phyloP scores from a whole-genome alignment of 2,888 invertebrate genomes.

The Deladenus siricidicola region DNA sequence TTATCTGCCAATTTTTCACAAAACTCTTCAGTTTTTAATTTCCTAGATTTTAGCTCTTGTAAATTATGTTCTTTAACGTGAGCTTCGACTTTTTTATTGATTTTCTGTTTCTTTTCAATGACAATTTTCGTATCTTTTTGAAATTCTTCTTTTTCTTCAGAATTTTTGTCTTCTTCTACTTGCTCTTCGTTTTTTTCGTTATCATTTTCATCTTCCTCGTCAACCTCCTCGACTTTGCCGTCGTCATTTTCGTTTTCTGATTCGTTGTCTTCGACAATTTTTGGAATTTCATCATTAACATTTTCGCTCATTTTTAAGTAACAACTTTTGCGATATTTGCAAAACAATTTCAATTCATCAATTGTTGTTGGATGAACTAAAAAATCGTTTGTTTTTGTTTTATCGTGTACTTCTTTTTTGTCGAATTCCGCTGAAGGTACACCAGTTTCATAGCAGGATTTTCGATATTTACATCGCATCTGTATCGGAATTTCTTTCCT shows the following conservation, averaged over 20 bases:
- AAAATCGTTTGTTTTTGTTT: too few relatives aligned
- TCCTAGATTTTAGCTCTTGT: neutral
- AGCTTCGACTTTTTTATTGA: too few relatives aligned
- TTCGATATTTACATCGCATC: too few relatives aligned
- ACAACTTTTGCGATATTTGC: slow-evolving; percentile 30
- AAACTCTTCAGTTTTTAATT: neutral
- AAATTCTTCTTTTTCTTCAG: neutral
- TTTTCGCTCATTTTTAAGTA: slow-evolving; percentile 21
- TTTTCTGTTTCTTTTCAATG: too few relatives aligned
- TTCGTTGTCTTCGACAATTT: neutral
- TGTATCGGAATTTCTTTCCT: neutral
- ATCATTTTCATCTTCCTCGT: neutral
- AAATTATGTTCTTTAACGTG: too few relatives aligned
- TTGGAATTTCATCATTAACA: slow-evolving; percentile 10
- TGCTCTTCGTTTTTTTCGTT: neutral
- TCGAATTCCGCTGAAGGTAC: too few relatives aligned
- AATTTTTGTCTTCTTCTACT: neutral
- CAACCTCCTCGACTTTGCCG: neutral
- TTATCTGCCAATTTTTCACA: neutral
- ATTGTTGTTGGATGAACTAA: too few relatives aligned
- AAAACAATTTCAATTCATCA: slow-evolving; percentile 8
- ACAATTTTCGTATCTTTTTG: neutral
- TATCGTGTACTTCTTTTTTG: too few relatives aligned
- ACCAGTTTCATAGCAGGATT: too few relatives aligned
- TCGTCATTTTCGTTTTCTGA: neutral